Evolutionary conservation across 2,888 invertebrate species (phyloP).

Genomic region (Conistra vaccinii): DNA sequence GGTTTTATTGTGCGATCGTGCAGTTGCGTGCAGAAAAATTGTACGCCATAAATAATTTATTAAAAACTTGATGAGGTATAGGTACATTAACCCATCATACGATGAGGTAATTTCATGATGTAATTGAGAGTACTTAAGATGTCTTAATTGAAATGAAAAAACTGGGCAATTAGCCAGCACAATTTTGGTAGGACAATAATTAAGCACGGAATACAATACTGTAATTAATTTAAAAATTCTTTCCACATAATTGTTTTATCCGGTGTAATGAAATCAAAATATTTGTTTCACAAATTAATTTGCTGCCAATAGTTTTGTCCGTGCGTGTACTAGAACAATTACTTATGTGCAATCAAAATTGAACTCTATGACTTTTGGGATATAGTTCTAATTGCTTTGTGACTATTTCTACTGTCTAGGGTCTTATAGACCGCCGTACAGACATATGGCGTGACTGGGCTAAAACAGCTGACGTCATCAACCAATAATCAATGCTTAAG

Average conservation of each 20-base stretch:
- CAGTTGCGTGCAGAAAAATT: conserved; percentile 53
- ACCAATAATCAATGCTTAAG: conserved; percentile 50
- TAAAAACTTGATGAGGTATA: conserved; percentile 12
- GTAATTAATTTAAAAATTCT: conserved; percentile 27
- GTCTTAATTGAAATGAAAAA: conserved; percentile 34
- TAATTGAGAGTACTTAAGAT: conserved; percentile 30
- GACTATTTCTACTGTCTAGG: conserved; percentile 7
- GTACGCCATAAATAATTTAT: conserved; percentile 19
- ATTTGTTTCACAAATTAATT: conserved; percentile 36
- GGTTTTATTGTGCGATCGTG: conserved; percentile 33
- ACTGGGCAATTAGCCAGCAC: conserved; percentile 16
- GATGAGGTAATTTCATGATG: conserved; percentile 17
- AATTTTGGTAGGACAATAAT: conserved; percentile 31
- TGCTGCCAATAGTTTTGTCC: conserved; percentile 36
- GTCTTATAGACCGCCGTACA: conserved; percentile 33
- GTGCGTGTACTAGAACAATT: conserved; percentile 33
- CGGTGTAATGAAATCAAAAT: conserved; percentile 43
- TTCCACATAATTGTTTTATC: conserved; percentile 16
- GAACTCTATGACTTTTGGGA: accelerated
- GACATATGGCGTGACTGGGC: conserved; percentile 59
- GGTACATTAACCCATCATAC: background rate
- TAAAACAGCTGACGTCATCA: conserved; percentile 64
- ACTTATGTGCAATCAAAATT: conserved; percentile 2
- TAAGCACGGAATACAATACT: conserved; percentile 21
- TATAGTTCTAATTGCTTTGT: conserved; percentile 26